Conservation (phyloP, 2,888 invertebrate species). For the Dolomedes plantarius region DNA sequence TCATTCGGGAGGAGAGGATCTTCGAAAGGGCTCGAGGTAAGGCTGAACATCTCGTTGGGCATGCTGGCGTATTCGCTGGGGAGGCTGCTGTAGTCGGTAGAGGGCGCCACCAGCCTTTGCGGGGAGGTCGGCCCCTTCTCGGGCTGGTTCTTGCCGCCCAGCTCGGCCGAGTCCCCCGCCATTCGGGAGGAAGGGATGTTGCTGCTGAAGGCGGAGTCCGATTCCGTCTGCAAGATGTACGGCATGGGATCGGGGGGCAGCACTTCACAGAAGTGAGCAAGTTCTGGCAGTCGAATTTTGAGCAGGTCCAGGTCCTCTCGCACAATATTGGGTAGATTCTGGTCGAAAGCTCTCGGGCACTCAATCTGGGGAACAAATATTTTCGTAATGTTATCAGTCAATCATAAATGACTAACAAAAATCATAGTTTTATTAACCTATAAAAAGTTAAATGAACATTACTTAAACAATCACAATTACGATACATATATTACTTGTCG, state of each 20-base stretch:
- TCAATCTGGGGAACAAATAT: constrained; percentile 78
- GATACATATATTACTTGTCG: too few species aligned
- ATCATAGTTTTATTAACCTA: too few species aligned
- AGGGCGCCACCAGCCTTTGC: constrained; percentile 32
- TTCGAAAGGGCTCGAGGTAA: constrained; percentile 64
- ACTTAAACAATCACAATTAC: too few species aligned
- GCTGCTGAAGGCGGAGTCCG: constrained; percentile 64
- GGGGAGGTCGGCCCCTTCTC: constrained; percentile 13
- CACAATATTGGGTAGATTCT: constrained; percentile 76
- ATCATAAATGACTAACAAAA: neutral
- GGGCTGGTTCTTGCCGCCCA: constrained; percentile 14
- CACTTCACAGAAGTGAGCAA: constrained; percentile 72
- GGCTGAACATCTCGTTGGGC: constrained; percentile 57
- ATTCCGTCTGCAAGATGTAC: constrained; percentile 28
- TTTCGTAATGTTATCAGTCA: neutral
- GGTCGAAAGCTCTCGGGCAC: constrained; percentile 77
- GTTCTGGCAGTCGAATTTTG: constrained; percentile 75
- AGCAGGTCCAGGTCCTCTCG: constrained; percentile 76
- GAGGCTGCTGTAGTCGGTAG: constrained; percentile 51
- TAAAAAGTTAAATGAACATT: too few species aligned
- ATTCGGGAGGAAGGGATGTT: constrained; percentile 56
- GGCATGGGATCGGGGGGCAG: constrained; percentile 71
- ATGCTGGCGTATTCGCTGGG: constrained; percentile 44
- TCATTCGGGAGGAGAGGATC: constrained; percentile 51
- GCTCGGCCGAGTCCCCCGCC: constrained; percentile 25